Percentiles rank a stretch among this genome's conserved stretches.
Conservation (phyloP, 2,797 vertebrate genomes). For the Sus cebifrons region DNA sequence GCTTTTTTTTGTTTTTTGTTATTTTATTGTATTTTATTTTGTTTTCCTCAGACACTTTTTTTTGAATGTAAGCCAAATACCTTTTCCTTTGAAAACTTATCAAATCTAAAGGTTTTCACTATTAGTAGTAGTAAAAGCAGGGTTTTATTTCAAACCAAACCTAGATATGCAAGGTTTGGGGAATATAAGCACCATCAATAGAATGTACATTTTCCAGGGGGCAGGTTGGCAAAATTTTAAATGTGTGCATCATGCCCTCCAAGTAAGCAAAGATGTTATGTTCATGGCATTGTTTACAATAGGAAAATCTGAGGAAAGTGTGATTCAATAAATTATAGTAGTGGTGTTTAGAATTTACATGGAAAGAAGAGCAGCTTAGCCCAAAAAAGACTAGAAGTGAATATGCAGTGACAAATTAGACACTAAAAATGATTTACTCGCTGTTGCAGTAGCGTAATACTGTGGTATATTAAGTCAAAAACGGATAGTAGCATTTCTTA, state of each 20-base stretch:
- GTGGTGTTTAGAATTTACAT: not conserved
- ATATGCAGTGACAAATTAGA: not conserved
- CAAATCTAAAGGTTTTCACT: conserved; percentile 21
- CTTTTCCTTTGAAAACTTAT: not conserved
- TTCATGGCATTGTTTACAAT: not conserved
- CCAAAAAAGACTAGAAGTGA: not conserved
- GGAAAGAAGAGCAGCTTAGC: not conserved
- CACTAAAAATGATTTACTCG: not conserved
- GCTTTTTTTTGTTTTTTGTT: not conserved
- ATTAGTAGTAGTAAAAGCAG: conserved; percentile 42
- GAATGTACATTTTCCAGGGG: not conserved
- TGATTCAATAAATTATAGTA: not conserved
- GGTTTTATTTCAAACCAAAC: conserved; percentile 21
- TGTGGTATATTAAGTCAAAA: not conserved
- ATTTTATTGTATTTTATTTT: not conserved
- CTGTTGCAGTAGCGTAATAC: not conserved
- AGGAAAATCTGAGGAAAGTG: not conserved
- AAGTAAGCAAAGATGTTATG: not conserved
- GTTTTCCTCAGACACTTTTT: not conserved
- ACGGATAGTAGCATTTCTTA: not conserved
- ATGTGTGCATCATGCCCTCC: not conserved
- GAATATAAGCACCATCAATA: not conserved
- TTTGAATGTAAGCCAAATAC: not conserved
- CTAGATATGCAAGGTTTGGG: not conserved
- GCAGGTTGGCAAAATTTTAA: not conserved